Base-by-base conservation (phyloP, 2,888 invertebrate genomes). In the Trissolcus japonicus region DNA sequence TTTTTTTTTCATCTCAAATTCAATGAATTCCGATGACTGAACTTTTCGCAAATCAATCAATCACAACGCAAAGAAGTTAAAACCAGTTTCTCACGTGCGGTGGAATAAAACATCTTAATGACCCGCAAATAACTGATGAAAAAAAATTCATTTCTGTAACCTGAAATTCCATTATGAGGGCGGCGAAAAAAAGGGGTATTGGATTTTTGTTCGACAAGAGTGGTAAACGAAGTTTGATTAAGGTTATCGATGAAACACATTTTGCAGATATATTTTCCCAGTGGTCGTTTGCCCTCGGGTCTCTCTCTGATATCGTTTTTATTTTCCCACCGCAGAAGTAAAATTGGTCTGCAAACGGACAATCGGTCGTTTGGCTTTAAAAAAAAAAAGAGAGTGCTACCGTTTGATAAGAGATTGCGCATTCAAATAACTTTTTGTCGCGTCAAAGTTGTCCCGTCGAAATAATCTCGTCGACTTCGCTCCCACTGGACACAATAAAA, bases 231-330 rank as follows among this genome's bases (percentile, higher is more conserved):
- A 46, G 51, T 68, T 54, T 61, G 25, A 59, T 61, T 35, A 55
- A 54, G 53, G 55, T 48, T 68, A 68, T 68, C 60, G 68, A 54
- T 55, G 54, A 68, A 68, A 68, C 48, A 68, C 48, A 43, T 68
- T 68, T 61, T 46, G 60, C 41, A 55, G 40, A 68, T 46, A 61
- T 55, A 54, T 54, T 40, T 48, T 61, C 43, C 60, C 68, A 48
- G 25, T 54, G 68, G 60, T 60, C 60, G 48, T 68, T 68, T 59
- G 60, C 54, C 46, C 67, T 59, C 59, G 21, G 43, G 57, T 25
- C 46, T 17, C 50, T 55, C 50, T 56, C 7, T 29, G 29, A 35
- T 35, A 35, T 35, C 35, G 43, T 35, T 67, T 67, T 51, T n/a
- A n/a, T 51, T 67, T 66, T 35, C 4, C 25, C 25, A 25, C 25